These are phyloP conservation scores for Microctonus aethiopoides DNA, from an alignment of 2,888 invertebrate species.

Conservation along the genomic window DNA sequence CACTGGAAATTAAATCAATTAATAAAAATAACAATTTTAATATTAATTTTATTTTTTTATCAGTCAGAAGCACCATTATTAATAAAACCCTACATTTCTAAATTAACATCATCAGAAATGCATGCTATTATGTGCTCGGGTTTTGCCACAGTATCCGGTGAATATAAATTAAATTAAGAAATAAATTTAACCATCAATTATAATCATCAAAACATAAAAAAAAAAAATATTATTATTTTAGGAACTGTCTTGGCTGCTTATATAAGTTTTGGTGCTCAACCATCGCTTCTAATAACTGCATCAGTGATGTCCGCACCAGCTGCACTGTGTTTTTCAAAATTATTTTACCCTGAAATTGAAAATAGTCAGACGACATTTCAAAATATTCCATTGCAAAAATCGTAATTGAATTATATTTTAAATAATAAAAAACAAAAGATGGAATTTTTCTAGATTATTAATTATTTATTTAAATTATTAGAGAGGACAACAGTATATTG, in stretches of 20 bases:
- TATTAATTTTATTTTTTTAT: constrained; percentile 50
- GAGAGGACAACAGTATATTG: constrained; percentile 83
- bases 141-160: constrained; percentile 93
- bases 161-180: no score
- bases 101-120: constrained; percentile 90
- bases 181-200: no score
- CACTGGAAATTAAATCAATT: not conserved
- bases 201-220: no score
- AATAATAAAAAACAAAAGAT: not conserved
- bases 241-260: constrained; percentile 93
- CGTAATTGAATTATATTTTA: constrained; percentile 69
- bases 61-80: constrained; percentile 91
- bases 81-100: constrained; percentile 86
- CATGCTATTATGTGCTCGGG: constrained; percentile 95
- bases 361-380: constrained; percentile 80
- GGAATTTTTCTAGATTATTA: not conserved
- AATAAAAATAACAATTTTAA: not conserved
- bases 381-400: constrained; percentile 78
- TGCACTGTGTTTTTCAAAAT: constrained; percentile 88
- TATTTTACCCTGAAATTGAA: constrained; percentile 92
- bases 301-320: constrained; percentile 98
- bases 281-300: constrained; percentile 90
- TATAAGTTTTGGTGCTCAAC: constrained; percentile 87
- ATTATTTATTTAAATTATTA: constrained; percentile 62
- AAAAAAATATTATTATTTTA: no score